These are phyloP conservation scores for Drosophila lutescens DNA, from an alignment of 2,888 invertebrate species.

Conservation along the genomic window DNA sequence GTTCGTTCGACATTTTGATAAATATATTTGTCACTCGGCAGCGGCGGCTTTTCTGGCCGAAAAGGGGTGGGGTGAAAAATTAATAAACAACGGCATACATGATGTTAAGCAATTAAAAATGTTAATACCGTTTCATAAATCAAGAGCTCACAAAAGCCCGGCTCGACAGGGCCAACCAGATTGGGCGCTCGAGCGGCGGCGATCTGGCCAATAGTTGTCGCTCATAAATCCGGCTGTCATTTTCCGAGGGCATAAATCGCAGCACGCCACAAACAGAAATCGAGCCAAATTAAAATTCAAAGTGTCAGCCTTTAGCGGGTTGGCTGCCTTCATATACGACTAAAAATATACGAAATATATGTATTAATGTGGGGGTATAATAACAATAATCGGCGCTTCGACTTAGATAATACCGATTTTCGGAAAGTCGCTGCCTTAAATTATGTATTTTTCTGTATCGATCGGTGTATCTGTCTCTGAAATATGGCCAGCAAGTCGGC, in stretches of 20 bases:
- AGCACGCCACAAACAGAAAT: conserved; percentile 41
- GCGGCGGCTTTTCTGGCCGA: conserved; percentile 31
- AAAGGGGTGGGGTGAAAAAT: conserved; percentile 68
- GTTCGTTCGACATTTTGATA: conserved; percentile 75
- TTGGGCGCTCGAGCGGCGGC: conserved; percentile 49
- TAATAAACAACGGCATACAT: conserved; percentile 82
- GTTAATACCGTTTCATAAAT: conserved; percentile 82
- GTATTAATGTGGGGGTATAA: neutral
- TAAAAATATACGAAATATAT: neutral
- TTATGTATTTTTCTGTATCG: conserved; percentile 51
- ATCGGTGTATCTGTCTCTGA: conserved; percentile 46
- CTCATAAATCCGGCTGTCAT: conserved; percentile 73
- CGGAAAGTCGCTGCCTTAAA: conserved; percentile 52
- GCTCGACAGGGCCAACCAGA: conserved; percentile 65
- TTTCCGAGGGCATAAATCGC: conserved; percentile 60
- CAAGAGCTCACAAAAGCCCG: conserved; percentile 65
- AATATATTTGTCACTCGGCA: conserved; percentile 77
- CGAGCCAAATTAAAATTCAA: conserved; percentile 61
- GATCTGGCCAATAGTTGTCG: conserved; percentile 75
- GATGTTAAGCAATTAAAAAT: conserved; percentile 83
- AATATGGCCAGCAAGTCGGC: conserved; percentile 64
- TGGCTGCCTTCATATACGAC: conserved; percentile 16
- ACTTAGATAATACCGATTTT: conserved; percentile 50
- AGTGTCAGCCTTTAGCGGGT: conserved; percentile 38
- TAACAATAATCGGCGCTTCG: conserved; percentile 60